phyloP scores from a whole-genome alignment of 2,888 invertebrate species.

The Alitta virens region DNA sequence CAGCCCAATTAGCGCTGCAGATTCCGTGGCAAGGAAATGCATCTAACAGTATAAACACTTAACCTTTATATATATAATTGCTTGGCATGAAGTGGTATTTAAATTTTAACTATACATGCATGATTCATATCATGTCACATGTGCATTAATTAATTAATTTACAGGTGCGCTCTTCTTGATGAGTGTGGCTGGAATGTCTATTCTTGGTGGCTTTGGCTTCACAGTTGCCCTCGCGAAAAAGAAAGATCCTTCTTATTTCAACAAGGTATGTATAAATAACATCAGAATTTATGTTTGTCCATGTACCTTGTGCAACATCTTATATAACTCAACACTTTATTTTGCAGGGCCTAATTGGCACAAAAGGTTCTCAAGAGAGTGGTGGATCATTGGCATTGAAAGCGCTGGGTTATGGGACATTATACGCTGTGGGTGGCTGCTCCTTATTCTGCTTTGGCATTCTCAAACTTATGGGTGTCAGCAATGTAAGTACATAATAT shows the following conservation, averaged over 20 bases:
- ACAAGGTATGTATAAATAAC: constrained; percentile 58
- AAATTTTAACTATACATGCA: too few species aligned
- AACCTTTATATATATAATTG: too few species aligned
- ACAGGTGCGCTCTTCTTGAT: neutral
- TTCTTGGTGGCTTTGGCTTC: constrained; percentile 77
- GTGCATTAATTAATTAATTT: too few species aligned
- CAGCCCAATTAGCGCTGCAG: too few species aligned
- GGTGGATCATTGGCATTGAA: constrained; percentile 76
- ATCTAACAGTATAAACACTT: too few species aligned
- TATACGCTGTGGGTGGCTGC: constrained; percentile 84
- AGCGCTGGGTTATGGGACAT: constrained; percentile 83
- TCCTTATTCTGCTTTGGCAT: constrained; percentile 76
- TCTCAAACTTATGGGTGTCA: constrained; percentile 86
- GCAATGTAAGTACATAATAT: constrained; percentile 72
- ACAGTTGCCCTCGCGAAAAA: constrained; percentile 77
- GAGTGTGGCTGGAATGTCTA: constrained; percentile 71
- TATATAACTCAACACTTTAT: neutral
- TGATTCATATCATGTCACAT: too few species aligned
- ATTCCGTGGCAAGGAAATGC: too few species aligned
- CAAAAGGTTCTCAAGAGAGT: constrained; percentile 65
- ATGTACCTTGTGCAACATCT: too few species aligned
- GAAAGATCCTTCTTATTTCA: constrained; percentile 75
- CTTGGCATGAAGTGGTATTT: too few species aligned
- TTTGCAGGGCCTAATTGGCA: constrained; percentile 61
- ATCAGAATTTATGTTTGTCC: too few species aligned